Percentiles rank a stretch among this genome's conserved stretches.
Conservation (phyloP, 1,140 invertebrate genomes). For the Drosophila sp. region DNA sequence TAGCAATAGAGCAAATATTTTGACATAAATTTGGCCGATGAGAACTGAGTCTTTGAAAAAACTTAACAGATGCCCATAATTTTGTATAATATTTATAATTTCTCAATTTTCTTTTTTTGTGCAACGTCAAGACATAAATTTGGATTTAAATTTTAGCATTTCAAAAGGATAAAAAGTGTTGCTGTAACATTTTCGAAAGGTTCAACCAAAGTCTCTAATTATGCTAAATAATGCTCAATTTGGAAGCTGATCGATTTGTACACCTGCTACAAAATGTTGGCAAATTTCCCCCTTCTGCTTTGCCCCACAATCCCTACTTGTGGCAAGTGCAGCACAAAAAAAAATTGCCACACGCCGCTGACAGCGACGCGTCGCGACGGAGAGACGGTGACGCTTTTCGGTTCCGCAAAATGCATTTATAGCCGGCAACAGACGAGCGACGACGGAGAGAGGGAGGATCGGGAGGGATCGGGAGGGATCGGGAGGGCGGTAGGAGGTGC, state of each 20-base stretch:
- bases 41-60: background rate
- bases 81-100: conserved; percentile 18
- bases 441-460: background rate
- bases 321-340: background rate
- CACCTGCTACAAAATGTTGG: conserved; percentile 43
- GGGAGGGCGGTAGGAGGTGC: background rate
- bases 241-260: conserved; percentile 54
- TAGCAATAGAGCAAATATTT: conserved; percentile 34
- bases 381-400: conserved; percentile 66
- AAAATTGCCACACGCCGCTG: conserved; percentile 6
- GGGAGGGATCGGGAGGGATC: background rate
- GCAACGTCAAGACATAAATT: background rate
- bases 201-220: conserved; percentile 2
- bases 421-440: conserved; percentile 42
- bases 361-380: conserved; percentile 13
- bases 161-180: background rate
- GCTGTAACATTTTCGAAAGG: background rate
- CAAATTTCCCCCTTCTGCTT: conserved; percentile 21
- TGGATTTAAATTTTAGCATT: background rate
- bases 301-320: no score
- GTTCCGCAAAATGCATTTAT: conserved; percentile 77
- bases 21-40: conserved; percentile 29
- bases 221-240: conserved; percentile 49
- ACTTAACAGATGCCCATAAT: conserved; percentile 11
- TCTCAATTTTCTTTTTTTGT: conserved; percentile 5